Base-by-base conservation (phyloP, 2,888 invertebrate species). In the Diadegma fenestrale region DNA sequence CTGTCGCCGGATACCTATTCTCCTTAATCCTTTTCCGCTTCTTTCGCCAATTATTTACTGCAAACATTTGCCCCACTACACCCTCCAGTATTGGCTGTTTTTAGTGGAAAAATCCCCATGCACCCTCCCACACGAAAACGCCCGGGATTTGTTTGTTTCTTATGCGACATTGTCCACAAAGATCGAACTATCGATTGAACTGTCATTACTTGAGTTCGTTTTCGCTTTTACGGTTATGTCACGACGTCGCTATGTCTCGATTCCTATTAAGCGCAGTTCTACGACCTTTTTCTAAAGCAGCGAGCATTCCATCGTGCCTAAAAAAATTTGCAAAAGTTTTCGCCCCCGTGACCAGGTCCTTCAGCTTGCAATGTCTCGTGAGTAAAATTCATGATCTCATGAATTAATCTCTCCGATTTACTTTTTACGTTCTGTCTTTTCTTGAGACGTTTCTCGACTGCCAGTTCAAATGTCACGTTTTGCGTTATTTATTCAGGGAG, bases 41-140 rank as follows among this genome's bases (percentile, higher is more conserved):
- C 37, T 61, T 64, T 63, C 45, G 45, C 69, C 82, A 64, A 86
- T 86, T 86, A 86, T 86, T 86, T 85, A 85, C 79, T 37, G 82
- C 71, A 51, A 63, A 68, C 48, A 45, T 80, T 76, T 48, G 22
- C 48, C 43, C 45, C 45, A 54, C 41, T 7, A 48, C 51, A 37
- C 48, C 48, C 30, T 37, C 30, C 43, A 41, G 19, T 80, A 72
- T 73, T 64, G 80, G 43, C 54, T 54, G 41, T 51, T 72, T 22
- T n/a, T n/a, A n/a, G 63, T 48, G 43, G 51, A 22, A 61, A 37
- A 66, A 19, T 80, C 14, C 48, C 43, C 17, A 22, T 78, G 66
- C 68, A 58, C 41, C 77, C 6, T 77, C n/a, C n/a, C 77, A 54
- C 51, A 41, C 30, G 14, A 48, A 48, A 71, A 63, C 41, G 30